Evolutionary conservation across 2,113 vertebrate species (phyloP), one percentile per base, ranked within the genome.

Genomic region (Cyanoliseus patagonus): DNA sequence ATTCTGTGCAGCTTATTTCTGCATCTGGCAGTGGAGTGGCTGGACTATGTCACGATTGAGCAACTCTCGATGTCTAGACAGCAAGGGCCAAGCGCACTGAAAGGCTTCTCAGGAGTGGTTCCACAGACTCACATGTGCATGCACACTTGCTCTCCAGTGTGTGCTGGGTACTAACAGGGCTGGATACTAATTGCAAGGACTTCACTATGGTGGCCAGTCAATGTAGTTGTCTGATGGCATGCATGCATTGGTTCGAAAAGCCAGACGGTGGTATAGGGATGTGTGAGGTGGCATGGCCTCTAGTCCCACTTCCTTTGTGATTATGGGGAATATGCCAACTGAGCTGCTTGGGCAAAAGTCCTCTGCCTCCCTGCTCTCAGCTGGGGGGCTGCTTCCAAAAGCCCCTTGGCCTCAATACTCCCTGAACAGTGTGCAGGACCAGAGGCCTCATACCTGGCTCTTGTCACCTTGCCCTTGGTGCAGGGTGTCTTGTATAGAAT

Each of bases 281-380:
- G 51, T 73, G 61, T n/a, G 63, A 73, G 86, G 44, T 2, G 1
- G 15, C 16, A 41, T 42, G 57, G 44, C 39, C 47, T 3, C 66
- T 19, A 11, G 47, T 37, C 70, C 46, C 46, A 24, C 49, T 49
- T 53, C 13, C 8, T 17, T 30, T 31, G 68, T 59, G 51, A 80
- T 74, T 49, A n/a, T 22, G 55, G 53, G 41, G 64, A 35, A 24
- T 37, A 14, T 10, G 69, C 78, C 68, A 69, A 7, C 5, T 67
- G 33, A 82, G n/a, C 24, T 57, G 37, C 89, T 90, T 91, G 77
- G 92, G 66, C 55, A 89, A 41, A 83, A 51, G 61, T 57, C 52
- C 33, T 62, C 47, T 92, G 59, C 72, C 49, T 55, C 30, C 27
- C 28, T 33, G 27, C 47, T 86, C 90, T 67, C 74, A 57, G 61